Evolutionary conservation across 1,140 invertebrate genomes (phyloP).

Genomic region (Meloidogyne exigua): DNA sequence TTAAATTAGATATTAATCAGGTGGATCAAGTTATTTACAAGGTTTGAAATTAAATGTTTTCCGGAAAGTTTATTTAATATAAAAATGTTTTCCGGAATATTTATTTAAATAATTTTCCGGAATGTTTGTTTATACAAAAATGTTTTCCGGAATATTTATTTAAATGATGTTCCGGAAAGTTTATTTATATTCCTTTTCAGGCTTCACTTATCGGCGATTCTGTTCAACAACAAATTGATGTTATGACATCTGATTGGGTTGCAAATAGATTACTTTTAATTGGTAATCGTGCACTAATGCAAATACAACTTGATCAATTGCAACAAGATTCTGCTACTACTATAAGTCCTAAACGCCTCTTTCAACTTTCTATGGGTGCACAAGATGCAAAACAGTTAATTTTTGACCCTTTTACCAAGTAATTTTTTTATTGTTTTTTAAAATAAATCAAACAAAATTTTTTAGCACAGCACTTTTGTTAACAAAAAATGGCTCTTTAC

Average conservation of each 20-base stretch:
- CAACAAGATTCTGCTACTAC: constrained; percentile 48
- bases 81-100: too few relatives aligned
- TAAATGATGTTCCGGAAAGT: too few relatives aligned
- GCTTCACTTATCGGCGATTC: constrained; percentile 55
- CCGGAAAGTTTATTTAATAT: background rate
- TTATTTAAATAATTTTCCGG: too few relatives aligned
- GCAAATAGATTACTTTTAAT: constrained; percentile 58
- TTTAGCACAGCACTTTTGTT: constrained; percentile 61
- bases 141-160: background rate
- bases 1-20: constrained; percentile 59
- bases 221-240: constrained; percentile 47
- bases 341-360: constrained; percentile 43
- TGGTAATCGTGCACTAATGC: constrained; percentile 51
- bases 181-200: constrained; percentile 33
- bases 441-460: background rate
- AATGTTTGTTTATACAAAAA: background rate
- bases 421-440: background rate
- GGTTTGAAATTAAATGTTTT: constrained; percentile 16
- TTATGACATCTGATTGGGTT: constrained; percentile 62
- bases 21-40: constrained; percentile 58
- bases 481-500: constrained; percentile 60
- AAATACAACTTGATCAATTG: constrained; percentile 53
- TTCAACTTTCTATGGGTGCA: constrained; percentile 57
- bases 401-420: constrained; percentile 63
- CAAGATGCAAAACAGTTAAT: constrained; percentile 61